phyloP scores from a whole-genome alignment of 2,888 invertebrate species.

The Eupsilia transversa region DNA sequence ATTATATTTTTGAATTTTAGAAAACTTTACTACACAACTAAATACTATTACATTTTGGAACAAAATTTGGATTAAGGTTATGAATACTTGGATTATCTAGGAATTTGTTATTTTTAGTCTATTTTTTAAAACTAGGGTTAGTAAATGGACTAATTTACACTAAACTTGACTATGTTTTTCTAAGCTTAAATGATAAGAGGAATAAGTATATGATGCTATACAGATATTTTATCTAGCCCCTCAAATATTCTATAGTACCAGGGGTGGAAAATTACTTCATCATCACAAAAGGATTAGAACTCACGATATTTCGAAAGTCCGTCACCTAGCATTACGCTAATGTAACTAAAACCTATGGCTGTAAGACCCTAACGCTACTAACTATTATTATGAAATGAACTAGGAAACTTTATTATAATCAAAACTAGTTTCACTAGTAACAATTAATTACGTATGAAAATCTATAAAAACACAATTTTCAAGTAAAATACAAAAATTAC shows the following conservation, averaged over 20 bases:
- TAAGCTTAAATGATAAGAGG: constrained; percentile 40
- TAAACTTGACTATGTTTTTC: constrained; percentile 51
- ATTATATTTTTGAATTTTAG: constrained; percentile 39
- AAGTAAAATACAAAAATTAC: constrained; percentile 44
- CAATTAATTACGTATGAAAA: constrained; percentile 34
- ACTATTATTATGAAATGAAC: constrained; percentile 34
- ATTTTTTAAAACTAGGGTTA: constrained; percentile 54
- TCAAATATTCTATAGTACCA: constrained; percentile 45
- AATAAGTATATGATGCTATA: constrained; percentile 45
- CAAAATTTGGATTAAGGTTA: constrained; percentile 54
- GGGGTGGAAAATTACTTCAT: constrained; percentile 48
- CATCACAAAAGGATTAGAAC: constrained; percentile 49
- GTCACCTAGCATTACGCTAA: constrained; percentile 60
- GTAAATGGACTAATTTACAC: constrained; percentile 54
- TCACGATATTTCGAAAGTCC: constrained; percentile 39
- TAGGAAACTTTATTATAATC: constrained; percentile 40
- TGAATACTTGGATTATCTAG: constrained; percentile 53
- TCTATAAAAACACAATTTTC: constrained; percentile 48
- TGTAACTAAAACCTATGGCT: constrained; percentile 34
- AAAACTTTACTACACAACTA: constrained; percentile 56
- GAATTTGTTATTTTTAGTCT: constrained; percentile 36
- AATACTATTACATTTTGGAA: constrained; percentile 50
- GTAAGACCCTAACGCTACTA: constrained; percentile 59
- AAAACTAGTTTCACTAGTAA: constrained; percentile 55
- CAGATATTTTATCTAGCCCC: constrained; percentile 53